phyloP scores from a whole-genome alignment of 2,113 vertebrate genomes.

The Chascanopsetta lugubris region DNA sequence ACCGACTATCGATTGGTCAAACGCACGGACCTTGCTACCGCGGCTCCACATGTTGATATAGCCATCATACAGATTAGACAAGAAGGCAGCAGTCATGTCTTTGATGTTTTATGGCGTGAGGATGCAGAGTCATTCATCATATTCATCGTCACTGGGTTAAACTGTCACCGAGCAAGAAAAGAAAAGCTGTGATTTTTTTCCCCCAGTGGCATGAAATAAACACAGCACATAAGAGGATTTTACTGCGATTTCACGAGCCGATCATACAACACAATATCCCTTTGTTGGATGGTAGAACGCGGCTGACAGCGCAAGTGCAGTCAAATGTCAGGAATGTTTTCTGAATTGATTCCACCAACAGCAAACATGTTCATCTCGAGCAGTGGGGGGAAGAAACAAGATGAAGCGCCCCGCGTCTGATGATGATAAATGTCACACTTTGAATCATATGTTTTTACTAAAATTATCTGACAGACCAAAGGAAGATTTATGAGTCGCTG shows the following conservation, averaged over 20 bases:
- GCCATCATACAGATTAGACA: no score
- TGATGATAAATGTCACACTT: conserved; percentile 79
- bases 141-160: background rate
- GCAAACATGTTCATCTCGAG: conserved; percentile 50
- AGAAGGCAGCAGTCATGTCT: no score
- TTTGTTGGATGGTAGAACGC: conserved; percentile 11
- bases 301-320: conserved; percentile 14
- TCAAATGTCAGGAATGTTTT: conserved; percentile 48
- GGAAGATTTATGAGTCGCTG: conserved; percentile 74
- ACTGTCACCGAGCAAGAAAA: background rate
- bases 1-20: no score
- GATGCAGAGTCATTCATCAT: no score
- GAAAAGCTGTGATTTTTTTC: background rate
- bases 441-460: conserved; percentile 80
- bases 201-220: background rate
- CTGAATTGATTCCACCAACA: conserved; percentile 42
- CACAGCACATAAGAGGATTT: background rate
- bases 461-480: conserved; percentile 77
- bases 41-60: no score
- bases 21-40: no score
- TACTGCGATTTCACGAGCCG: background rate
- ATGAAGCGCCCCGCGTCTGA: conserved; percentile 52
- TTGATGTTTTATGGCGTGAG: no score
- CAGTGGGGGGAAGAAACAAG: conserved; percentile 23
- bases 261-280: conserved; percentile 1